Evolutionary conservation across 2,113 vertebrate genomes (phyloP).

Genomic region (Emydura subglobosa): DNA sequence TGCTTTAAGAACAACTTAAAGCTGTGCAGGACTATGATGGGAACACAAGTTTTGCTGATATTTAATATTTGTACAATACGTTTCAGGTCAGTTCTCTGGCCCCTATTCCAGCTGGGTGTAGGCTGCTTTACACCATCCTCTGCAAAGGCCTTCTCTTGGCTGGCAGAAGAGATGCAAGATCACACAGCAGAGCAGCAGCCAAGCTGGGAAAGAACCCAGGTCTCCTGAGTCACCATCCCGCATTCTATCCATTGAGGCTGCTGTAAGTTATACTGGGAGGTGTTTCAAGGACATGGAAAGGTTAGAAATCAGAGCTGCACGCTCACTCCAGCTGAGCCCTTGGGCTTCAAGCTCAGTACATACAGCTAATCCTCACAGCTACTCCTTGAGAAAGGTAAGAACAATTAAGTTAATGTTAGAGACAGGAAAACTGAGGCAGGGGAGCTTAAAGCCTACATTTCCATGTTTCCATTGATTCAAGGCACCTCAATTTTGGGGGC

Average conservation of each 20-base stretch:
- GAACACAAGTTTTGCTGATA: background rate
- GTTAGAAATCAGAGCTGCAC: background rate
- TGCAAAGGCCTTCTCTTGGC: background rate
- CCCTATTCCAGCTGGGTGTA: background rate
- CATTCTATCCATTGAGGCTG: too few species aligned
- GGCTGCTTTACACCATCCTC: background rate
- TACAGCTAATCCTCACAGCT: background rate
- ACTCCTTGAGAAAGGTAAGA: background rate
- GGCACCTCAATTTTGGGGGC: background rate
- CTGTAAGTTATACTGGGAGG: background rate
- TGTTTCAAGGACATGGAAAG: background rate
- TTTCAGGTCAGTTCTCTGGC: background rate
- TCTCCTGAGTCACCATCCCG: rapidly evolving
- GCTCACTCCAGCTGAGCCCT: background rate
- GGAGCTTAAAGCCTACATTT: background rate
- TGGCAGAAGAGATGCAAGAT: background rate
- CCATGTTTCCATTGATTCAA: background rate
- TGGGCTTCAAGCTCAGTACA: background rate
- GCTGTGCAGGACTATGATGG: rapidly evolving
- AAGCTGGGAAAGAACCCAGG: background rate
- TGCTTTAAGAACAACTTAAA: background rate
- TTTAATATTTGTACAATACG: background rate
- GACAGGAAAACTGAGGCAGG: background rate
- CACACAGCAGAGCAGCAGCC: background rate
- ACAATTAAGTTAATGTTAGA: background rate